These are phyloP conservation scores for Thera britannica DNA, from an alignment of 2,888 invertebrate genomes.

Conservation along the genomic window DNA sequence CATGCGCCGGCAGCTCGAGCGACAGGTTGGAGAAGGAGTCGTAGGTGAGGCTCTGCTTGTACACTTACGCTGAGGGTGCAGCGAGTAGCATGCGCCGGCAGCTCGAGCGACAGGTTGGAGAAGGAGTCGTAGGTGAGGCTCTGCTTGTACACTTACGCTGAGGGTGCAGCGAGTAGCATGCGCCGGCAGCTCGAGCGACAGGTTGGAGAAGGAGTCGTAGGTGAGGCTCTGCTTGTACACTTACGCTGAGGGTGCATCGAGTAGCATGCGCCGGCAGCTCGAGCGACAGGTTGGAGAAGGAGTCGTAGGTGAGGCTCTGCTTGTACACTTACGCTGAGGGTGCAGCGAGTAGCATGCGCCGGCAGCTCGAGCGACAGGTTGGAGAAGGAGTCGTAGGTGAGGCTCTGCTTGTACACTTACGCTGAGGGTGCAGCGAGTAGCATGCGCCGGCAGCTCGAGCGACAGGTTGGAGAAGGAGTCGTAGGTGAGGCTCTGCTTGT, in stretches of 20 bases:
- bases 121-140: slow-evolving; percentile 95
- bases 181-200: slow-evolving; percentile 91
- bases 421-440: slow-evolving; percentile 86
- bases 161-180: slow-evolving; percentile 86
- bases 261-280: slow-evolving; percentile 88
- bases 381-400: slow-evolving; percentile 94
- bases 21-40: slow-evolving; percentile 95
- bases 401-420: slow-evolving; percentile 88
- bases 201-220: slow-evolving; percentile 94
- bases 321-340: slow-evolving; percentile 84
- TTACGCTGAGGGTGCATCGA: slow-evolving; percentile 84
- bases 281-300: slow-evolving; percentile 93
- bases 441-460: slow-evolving; percentile 88
- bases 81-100: slow-evolving; percentile 86
- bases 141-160: slow-evolving; percentile 83
- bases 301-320: slow-evolving; percentile 93
- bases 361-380: slow-evolving; percentile 93
- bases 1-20: slow-evolving; percentile 88
- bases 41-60: slow-evolving; percentile 91
- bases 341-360: slow-evolving; percentile 85
- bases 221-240: slow-evolving; percentile 91
- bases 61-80: slow-evolving; percentile 85
- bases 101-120: slow-evolving; percentile 92
- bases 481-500: slow-evolving; percentile 91
- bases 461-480: slow-evolving; percentile 95